These are phyloP conservation scores for Argyrosomus japonicus DNA, from an alignment of 2,113 vertebrate genomes.

Conservation along the genomic window DNA sequence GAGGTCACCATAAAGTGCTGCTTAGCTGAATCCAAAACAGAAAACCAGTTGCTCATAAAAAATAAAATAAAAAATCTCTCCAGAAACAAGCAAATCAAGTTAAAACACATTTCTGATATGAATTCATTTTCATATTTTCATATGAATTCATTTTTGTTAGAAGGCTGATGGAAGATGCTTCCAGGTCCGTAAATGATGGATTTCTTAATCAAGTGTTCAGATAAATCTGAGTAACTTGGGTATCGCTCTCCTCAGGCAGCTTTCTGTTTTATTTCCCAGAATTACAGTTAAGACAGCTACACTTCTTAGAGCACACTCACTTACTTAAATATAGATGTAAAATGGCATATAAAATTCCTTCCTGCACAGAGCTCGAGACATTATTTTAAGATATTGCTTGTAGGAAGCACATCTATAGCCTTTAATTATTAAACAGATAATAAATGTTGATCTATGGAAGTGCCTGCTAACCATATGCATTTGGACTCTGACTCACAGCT, in stretches of 20 bases:
- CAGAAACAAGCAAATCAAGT: not conserved
- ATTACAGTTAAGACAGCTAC: not conserved
- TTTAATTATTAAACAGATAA: constrained; percentile 71
- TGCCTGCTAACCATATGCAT: constrained; percentile 19
- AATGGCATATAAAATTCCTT: constrained; percentile 24
- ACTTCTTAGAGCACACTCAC: not conserved
- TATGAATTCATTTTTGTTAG: not conserved
- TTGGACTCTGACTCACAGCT: not conserved
- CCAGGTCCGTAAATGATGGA: not conserved
- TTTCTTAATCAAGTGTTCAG: constrained; percentile 32
- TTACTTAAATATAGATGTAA: constrained; percentile 12
- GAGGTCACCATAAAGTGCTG: constrained; percentile 33
- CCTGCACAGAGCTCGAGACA: constrained; percentile 20
- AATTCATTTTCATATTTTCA: not conserved
- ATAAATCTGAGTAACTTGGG: not conserved
- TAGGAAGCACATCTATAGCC: constrained; percentile 37
- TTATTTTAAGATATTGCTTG: constrained; percentile 45
- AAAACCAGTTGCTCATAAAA: not conserved
- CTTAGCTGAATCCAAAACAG: not conserved
- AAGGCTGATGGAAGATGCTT: not conserved
- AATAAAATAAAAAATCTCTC: not conserved
- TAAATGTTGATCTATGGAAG: constrained; percentile 41
- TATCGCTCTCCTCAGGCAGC: not conserved
- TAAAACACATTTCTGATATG: not conserved
- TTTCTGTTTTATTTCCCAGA: constrained; percentile 26